These are phyloP conservation scores for Silurus asotus DNA, from an alignment of 2,113 vertebrate genomes.

Conservation along the genomic window DNA sequence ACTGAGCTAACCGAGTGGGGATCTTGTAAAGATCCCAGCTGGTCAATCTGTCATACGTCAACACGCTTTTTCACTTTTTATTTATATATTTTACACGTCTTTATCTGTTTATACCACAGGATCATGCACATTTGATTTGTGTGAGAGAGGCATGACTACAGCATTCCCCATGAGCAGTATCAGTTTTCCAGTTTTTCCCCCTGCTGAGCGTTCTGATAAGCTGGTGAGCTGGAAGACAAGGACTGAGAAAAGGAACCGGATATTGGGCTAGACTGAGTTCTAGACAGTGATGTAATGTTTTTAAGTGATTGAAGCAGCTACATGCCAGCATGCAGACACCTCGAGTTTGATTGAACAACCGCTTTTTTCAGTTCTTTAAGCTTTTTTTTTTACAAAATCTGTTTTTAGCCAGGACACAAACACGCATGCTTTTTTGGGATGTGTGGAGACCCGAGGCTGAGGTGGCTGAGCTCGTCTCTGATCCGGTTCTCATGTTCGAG, in stretches of 20 bases:
- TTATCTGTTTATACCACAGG: not conserved
- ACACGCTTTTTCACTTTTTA: not conserved
- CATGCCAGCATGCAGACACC: not conserved
- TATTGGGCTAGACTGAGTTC: conserved; percentile 40
- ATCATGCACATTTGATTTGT: not conserved
- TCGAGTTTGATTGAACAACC: not conserved
- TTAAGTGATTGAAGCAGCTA: conserved; percentile 42
- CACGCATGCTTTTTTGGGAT: not conserved
- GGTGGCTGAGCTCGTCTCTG: not conserved
- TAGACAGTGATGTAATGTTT: conserved; percentile 65
- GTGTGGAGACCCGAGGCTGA: not conserved
- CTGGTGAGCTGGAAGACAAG: conserved; percentile 5
- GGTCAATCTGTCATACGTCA: not conserved
- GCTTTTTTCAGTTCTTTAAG: not conserved
- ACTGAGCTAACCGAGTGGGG: not conserved
- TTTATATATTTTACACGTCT: not conserved
- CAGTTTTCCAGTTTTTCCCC: conserved; percentile 9
- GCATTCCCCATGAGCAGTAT: not conserved
- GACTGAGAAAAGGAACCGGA: conserved; percentile 44
- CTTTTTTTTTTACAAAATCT: not conserved
- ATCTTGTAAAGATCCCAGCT: not conserved
- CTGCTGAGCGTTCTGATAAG: conserved; percentile 28
- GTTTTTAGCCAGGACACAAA: not conserved
- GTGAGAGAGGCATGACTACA: not conserved
- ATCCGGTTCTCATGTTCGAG: not conserved